Evolutionary conservation across 1,140 invertebrate genomes (phyloP), one percentile per base, ranked within the genome.

Genomic region (Dermatophagoides farinae): DNA sequence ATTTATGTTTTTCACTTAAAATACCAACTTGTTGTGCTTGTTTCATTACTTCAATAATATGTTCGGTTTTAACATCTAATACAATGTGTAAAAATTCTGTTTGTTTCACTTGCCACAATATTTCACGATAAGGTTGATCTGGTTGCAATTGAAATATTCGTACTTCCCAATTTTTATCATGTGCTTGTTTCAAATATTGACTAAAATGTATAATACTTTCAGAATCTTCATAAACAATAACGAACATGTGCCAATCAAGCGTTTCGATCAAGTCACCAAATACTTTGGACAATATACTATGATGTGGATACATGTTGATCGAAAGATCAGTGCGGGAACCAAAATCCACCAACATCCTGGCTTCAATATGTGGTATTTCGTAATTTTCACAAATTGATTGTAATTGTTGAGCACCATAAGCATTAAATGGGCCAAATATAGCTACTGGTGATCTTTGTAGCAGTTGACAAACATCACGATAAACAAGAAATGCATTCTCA

Each of bases 371-470:
- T 1, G 89, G 89, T 66, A 93, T 83, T 74, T 93, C 89, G 81
- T 92, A 87, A 22, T 88, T 86, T 73, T 93, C 89, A 71, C 88
- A 93, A 67, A 96, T 92, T 61, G 86, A 88, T 73, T 93, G 88
- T 14, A 93, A 86, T 73, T 95, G 89, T 64, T 84, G 85, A 4
- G 88, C 85, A 1, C 86, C 87, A 47, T 87, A 83, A 0, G 82
- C 79, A 46, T 83, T 88, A 69, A 90, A 85, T 5, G 89, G 89
- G 1, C 89, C 89, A 69, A 95, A 92, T 67, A 96, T 87, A 22
- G 86, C 88, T 6, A 86, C 87, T n/a, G 93, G 84, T 9, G 88
- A 88, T 66, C 79, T 82, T 62, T 82, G 77, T 57, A 93, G 73
- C 61, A 62, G 61, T 16, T 44, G 22, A 47, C 61, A 62, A 14